Evolutionary conservation across 2,113 vertebrate species (phyloP).

Genomic region (Eira barbara): DNA sequence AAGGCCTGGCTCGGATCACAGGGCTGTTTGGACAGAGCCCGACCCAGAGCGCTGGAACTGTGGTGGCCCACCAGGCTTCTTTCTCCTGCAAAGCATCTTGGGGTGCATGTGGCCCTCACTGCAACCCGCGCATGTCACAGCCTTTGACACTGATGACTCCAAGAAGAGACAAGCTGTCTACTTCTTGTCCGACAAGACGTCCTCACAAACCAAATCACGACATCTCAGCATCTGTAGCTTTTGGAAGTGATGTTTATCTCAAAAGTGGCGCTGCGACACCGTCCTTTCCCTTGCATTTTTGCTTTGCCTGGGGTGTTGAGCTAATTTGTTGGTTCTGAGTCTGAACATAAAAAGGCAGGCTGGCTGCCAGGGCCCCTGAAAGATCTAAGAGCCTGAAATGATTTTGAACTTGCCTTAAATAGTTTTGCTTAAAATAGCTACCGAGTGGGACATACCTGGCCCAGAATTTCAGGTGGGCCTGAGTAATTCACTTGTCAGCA

Average conservation of each 20-base stretch:
- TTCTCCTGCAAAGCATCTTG: background rate
- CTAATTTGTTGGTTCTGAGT: slow-evolving; percentile 49
- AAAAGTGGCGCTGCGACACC: background rate
- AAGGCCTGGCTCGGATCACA: background rate
- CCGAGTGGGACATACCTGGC: background rate
- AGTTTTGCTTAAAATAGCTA: slow-evolving; percentile 54
- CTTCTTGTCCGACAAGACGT: background rate
- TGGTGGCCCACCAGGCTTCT: background rate
- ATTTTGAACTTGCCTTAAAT: slow-evolving; percentile 49
- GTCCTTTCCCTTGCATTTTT: background rate
- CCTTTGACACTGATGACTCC: background rate
- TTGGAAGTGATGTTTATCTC: background rate
- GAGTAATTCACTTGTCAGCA: background rate
- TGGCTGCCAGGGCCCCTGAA: slow-evolving; percentile 27
- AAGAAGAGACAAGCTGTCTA: background rate
- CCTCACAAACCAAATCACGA: background rate
- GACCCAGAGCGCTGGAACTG: background rate
- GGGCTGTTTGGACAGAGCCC: background rate
- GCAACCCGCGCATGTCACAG: background rate
- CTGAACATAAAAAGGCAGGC: slow-evolving; percentile 27
- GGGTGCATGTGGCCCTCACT: background rate
- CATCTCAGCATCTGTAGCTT: background rate
- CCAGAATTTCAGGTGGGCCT: slow-evolving; percentile 39
- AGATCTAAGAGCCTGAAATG: background rate
- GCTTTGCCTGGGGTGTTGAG: slow-evolving; percentile 41